These are phyloP conservation scores for Cryptus armator DNA, from an alignment of 2,888 invertebrate genomes.

Conservation along the genomic window DNA sequence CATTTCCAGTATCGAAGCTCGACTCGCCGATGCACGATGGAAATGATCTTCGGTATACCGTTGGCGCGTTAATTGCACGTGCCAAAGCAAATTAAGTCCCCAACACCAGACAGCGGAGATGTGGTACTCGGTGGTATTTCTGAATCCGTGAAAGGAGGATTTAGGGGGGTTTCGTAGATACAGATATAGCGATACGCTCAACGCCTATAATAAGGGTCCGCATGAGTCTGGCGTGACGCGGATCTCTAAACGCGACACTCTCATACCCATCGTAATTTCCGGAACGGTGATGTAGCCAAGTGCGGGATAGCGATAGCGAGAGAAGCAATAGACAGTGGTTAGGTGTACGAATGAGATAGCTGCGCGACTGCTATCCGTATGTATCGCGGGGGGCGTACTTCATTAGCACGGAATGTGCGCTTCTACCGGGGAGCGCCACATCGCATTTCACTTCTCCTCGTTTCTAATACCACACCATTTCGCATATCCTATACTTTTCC, in stretches of 20 bases:
- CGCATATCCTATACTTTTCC: no score
- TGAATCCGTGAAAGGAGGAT: slow-evolving; percentile 28
- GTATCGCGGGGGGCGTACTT: slow-evolving; percentile 22
- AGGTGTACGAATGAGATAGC: background rate
- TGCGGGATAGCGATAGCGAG: background rate
- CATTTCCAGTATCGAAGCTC: background rate
- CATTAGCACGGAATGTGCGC: slow-evolving; percentile 48
- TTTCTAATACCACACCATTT: slow-evolving; percentile 12
- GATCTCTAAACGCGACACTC: slow-evolving; percentile 28
- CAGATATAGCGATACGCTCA: background rate
- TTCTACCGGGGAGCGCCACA: slow-evolving; percentile 14
- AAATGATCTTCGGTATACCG: slow-evolving; percentile 31
- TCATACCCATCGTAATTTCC: slow-evolving; percentile 40
- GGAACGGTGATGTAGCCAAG: background rate
- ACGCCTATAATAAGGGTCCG: background rate
- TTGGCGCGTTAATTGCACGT: slow-evolving; percentile 44
- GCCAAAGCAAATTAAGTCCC: background rate
- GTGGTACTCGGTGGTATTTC: slow-evolving; percentile 16
- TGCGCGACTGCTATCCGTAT: background rate
- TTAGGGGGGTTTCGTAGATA: background rate
- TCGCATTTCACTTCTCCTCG: slow-evolving; percentile 1
- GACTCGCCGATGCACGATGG: slow-evolving; percentile 1
- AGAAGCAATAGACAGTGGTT: background rate
- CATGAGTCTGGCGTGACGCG: slow-evolving; percentile 5
- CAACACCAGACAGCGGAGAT: background rate